phyloP scores from a whole-genome alignment of 2,797 vertebrate species.

The Silurus lanzhouensis region DNA sequence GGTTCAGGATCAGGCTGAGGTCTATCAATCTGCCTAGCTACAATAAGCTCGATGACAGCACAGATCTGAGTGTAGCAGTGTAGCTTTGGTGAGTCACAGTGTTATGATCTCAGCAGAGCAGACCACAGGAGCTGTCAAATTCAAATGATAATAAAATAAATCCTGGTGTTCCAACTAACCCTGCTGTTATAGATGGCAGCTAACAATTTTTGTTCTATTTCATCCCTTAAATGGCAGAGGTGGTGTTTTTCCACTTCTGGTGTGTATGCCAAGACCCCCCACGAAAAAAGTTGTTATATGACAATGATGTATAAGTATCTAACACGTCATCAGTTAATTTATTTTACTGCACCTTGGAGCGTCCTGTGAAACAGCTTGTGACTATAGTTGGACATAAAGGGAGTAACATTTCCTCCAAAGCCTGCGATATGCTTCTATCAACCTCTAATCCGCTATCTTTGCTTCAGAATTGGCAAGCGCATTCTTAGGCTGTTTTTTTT shows the following conservation, averaged over 20 bases:
- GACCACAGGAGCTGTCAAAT: slow-evolving; percentile 15
- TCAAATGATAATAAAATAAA: neutral
- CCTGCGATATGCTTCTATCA: neutral
- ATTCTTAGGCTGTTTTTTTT: neutral
- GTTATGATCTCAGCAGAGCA: slow-evolving; percentile 48
- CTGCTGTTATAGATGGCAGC: neutral
- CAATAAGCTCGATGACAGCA: slow-evolving; percentile 34
- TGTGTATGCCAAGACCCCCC: neutral
- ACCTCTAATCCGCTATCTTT: too few relatives aligned
- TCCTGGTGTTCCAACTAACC: neutral
- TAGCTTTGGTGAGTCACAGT: slow-evolving; percentile 53
- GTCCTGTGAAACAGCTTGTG: neutral
- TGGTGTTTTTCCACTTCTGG: neutral
- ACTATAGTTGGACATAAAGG: neutral
- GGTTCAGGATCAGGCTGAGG: slow-evolving; percentile 41
- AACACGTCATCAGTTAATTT: neutral
- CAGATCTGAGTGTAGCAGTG: slow-evolving; percentile 33
- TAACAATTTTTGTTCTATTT: neutral
- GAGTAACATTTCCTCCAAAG: neutral
- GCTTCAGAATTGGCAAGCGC: neutral
- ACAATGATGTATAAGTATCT: neutral
- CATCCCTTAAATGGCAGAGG: neutral
- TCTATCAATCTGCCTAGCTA: neutral
- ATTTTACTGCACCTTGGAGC: neutral
- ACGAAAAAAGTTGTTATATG: neutral